Evolutionary conservation across 1,140 invertebrate species (phyloP).

Genomic region (Phymastichus coffea): DNA sequence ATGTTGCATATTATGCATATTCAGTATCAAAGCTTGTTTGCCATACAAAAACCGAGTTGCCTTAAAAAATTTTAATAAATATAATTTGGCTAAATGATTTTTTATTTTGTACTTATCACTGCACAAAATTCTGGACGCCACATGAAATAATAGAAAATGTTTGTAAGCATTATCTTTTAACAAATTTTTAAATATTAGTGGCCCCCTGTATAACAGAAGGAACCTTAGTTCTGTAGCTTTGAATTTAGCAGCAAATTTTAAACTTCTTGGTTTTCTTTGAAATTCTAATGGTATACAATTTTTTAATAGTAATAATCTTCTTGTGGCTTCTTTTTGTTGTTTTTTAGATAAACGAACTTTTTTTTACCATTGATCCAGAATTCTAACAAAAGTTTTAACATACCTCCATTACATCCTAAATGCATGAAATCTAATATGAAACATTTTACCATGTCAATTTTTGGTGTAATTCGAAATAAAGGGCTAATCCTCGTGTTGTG

Average conservation of each 20-base stretch:
- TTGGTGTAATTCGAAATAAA: constrained; percentile 4
- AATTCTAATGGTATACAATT: constrained; percentile 14
- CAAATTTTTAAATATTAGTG: neutral
- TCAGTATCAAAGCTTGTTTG: neutral
- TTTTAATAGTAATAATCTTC: constrained; percentile 13
- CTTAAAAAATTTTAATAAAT: too few species aligned
- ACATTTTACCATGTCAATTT: constrained; percentile 6
- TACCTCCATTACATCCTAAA: constrained; percentile 13
- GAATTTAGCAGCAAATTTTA: neutral
- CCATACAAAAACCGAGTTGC: neutral
- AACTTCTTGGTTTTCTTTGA: too few species aligned
- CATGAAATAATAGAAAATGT: neutral
- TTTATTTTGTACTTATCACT: neutral
- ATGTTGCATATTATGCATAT: constrained; percentile 10
- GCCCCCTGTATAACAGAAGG: constrained; percentile 6
- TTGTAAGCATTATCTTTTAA: too few species aligned
- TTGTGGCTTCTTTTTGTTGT: neutral
- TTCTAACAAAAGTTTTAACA: constrained; percentile 19
- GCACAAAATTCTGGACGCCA: neutral
- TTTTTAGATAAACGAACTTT: neutral
- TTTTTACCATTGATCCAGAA: constrained; percentile 16
- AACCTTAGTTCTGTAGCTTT: constrained; percentile 10
- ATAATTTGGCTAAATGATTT: neutral
- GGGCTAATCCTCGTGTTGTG: constrained; percentile 12
- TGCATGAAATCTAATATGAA: constrained; percentile 26